Base-by-base conservation (phyloP, 2,888 invertebrate genomes). In the Platycnemis pennipes region DNA sequence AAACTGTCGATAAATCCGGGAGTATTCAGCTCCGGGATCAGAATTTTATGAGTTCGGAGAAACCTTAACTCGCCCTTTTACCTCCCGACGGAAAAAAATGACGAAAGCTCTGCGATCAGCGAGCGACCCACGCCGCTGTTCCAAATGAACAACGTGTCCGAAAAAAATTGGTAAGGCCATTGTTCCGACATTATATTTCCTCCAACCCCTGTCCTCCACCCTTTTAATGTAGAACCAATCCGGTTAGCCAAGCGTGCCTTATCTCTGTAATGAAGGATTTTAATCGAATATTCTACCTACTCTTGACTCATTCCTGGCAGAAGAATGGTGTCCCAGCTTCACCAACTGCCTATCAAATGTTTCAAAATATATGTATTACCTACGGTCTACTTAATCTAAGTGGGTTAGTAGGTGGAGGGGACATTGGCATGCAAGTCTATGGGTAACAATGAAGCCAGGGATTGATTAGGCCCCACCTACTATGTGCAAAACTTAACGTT, bases 1-100 rank as follows among this genome's bases (percentile, higher is more conserved):
- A 37, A 77, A 31, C 77, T 77, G 77, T 77, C 77, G 77, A 77
- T 77, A 77, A 77, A 77, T 77, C 77, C 77, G 16, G 11, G 77
- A 77, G 77, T 77, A 77, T 77, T 77, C 37, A 77, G 77, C 77
- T 77, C 37, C 77, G 26, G 37, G 77, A 77, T 77, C 37, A 37
- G 13, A 16, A 2, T 77, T 77, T 77, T 37, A 77, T n/a, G 31
- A 77, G 31, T 1, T 26, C 4, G 26, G 37, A 37, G 77, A 63
- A 77, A 77, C 11, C 37, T 31, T 37, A 7, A 77, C 37, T 77
- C 31, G 37, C 8, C 77, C 77, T 37, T 77, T 37, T 37, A 77
- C 16, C 13, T 37, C 8, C 77, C 37, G 13, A 37, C 31, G 63
- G 13, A 77, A 77, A 77, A 37, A 77, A 77, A 37, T 77, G 77